Evolutionary conservation across 1,140 invertebrate genomes (phyloP).

Genomic region (Agrypnia vestita): DNA sequence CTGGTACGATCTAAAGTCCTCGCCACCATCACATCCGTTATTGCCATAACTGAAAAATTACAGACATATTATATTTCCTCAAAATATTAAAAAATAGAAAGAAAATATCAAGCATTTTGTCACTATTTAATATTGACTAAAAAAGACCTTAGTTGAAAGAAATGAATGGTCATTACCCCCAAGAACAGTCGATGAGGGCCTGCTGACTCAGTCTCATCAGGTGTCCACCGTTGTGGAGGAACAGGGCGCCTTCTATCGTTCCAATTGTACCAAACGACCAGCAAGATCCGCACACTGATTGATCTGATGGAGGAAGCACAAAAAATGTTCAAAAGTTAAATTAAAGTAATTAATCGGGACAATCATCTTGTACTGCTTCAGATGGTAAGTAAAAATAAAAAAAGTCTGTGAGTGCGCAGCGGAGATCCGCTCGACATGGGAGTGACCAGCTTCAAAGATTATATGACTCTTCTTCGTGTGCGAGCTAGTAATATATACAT

Average conservation of each 20-base stretch:
- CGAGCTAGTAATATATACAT: too few relatives aligned
- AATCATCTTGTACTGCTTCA: too few relatives aligned
- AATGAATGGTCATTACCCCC: slow-evolving; percentile 76
- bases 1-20: slow-evolving; percentile 92
- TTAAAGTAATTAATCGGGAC: too few relatives aligned
- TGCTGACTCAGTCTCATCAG: slow-evolving; percentile 90
- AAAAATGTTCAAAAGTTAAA: background rate
- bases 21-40: slow-evolving; percentile 97
- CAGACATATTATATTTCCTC: background rate
- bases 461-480: too few relatives aligned
- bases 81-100: background rate
- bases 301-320: slow-evolving; percentile 76
- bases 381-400: too few relatives aligned
- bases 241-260: slow-evolving; percentile 93
- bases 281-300: slow-evolving; percentile 96
- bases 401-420: too few relatives aligned
- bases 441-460: too few relatives aligned
- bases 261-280: slow-evolving; percentile 97
- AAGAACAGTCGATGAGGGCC: slow-evolving; percentile 96
- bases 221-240: slow-evolving; percentile 86
- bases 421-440: too few relatives aligned
- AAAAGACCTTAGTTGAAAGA: too few relatives aligned
- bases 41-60: slow-evolving; percentile 80
- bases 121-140: too few relatives aligned
- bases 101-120: too few relatives aligned